Percentiles rank a stretch among this genome's conserved stretches.
Conservation (phyloP, 2,888 invertebrate genomes). For the Euclidia mi region DNA sequence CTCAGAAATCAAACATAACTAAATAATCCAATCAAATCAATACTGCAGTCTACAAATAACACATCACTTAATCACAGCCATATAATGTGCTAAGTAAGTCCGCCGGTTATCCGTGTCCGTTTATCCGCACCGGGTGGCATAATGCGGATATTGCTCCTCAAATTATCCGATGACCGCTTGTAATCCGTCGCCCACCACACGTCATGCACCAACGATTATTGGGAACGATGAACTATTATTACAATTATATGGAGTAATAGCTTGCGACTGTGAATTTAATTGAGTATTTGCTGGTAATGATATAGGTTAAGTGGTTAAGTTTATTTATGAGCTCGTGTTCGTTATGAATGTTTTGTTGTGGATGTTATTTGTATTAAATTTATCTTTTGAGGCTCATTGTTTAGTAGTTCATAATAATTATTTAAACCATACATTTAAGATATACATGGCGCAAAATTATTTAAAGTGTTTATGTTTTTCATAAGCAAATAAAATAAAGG, state of each 20-base stretch:
- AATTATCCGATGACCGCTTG: slow-evolving; percentile 76
- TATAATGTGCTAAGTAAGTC: slow-evolving; percentile 65
- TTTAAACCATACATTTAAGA: too few species aligned
- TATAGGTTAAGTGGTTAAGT: slow-evolving; percentile 6
- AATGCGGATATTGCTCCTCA: slow-evolving; percentile 68
- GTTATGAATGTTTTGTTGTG: background rate
- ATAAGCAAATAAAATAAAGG: too few species aligned
- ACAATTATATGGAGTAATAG: slow-evolving; percentile 34
- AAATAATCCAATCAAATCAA: too few species aligned
- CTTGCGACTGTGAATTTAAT: slow-evolving; percentile 34
- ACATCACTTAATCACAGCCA: slow-evolving; percentile 53
- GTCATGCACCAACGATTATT: slow-evolving; percentile 60
- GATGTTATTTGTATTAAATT: too few species aligned
- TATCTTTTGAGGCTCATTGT: too few species aligned
- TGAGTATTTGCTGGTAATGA: slow-evolving; percentile 13
- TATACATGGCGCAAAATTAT: too few species aligned
- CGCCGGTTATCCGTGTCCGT: slow-evolving; percentile 60
- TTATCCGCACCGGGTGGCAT: slow-evolving; percentile 60
- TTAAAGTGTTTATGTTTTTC: too few species aligned
- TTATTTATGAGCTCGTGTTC: background rate
- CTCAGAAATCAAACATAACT: too few species aligned
- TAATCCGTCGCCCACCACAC: slow-evolving; percentile 68
- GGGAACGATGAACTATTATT: slow-evolving; percentile 53
- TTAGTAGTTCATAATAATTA: too few species aligned
- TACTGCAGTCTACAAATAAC: background rate